Conservation (phyloP, 2,888 invertebrate genomes). For the Allophyes oxyacanthae region DNA sequence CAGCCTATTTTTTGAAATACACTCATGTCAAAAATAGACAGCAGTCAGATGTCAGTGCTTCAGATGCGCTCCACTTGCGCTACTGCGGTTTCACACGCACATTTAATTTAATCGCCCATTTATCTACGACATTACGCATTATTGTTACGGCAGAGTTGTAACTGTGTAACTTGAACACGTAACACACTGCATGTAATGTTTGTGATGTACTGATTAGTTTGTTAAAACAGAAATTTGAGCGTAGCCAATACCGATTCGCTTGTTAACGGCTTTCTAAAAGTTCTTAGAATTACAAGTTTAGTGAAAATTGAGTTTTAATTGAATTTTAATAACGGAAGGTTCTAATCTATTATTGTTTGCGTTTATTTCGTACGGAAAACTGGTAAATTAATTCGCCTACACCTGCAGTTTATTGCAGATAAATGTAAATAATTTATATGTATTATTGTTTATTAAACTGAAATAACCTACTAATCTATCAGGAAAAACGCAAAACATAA, state of each 20-base stretch:
- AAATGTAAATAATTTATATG: too few relatives aligned
- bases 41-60: conserved; percentile 46
- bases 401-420: not conserved
- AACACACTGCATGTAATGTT: conserved; percentile 50
- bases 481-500: conserved; percentile 11
- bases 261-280: conserved; percentile 51
- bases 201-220: conserved; percentile 50
- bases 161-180: conserved; percentile 56
- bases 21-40: conserved; percentile 37
- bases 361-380: conserved; percentile 17
- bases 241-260: conserved; percentile 53
- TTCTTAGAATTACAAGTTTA: conserved; percentile 49
- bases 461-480: conserved; percentile 1
- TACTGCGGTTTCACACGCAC: conserved; percentile 60
- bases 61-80: conserved; percentile 64
- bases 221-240: conserved; percentile 52
- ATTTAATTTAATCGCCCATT: conserved; percentile 65
- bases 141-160: conserved; percentile 62
- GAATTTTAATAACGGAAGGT: conserved; percentile 21
- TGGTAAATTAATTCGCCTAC: conserved; percentile 11
- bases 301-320: conserved; percentile 44
- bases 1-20: conserved; percentile 34
- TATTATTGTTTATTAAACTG: too few relatives aligned
- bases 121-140: conserved; percentile 70
- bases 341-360: conserved; percentile 30